These are phyloP conservation scores for Elaphurus davidianus DNA, from an alignment of 2,113 vertebrate species.

Conservation along the genomic window DNA sequence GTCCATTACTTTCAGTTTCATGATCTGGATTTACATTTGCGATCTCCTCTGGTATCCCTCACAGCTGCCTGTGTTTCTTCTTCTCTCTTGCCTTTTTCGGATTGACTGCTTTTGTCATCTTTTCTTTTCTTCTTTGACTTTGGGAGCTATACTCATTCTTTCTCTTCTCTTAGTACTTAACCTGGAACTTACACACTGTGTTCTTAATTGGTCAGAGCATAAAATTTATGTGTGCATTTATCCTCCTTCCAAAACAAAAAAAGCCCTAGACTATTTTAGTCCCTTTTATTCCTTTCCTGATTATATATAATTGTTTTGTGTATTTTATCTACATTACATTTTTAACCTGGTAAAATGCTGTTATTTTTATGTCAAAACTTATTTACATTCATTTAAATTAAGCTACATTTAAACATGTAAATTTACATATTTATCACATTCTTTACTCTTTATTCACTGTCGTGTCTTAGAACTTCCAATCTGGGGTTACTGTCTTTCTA, in stretches of 20 bases:
- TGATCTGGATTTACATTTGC: not conserved
- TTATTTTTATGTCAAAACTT: not conserved
- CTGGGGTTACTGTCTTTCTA: not conserved
- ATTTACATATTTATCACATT: not conserved
- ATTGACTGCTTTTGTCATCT: not conserved
- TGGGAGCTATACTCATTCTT: not conserved
- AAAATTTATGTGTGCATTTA: not conserved
- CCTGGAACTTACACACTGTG: not conserved
- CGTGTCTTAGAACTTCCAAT: not conserved
- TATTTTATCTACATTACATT: not conserved
- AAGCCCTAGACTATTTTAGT: not conserved
- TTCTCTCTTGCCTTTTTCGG: not conserved
- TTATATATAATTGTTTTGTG: too few relatives aligned
- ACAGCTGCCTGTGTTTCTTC: not conserved
- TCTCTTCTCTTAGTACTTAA: not conserved
- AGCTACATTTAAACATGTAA: not conserved
- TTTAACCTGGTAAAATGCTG: not conserved
- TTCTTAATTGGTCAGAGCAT: not conserved
- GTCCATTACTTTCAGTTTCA: not conserved
- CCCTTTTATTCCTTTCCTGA: too few relatives aligned
- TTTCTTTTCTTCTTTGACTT: not conserved
- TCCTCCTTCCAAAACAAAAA: not conserved
- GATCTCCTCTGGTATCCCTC: accelerated
- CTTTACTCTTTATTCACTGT: not conserved
- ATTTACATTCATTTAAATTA: not conserved